Evolutionary conservation across 2,113 vertebrate species (phyloP).

Genomic region (Cololabis saira): DNA sequence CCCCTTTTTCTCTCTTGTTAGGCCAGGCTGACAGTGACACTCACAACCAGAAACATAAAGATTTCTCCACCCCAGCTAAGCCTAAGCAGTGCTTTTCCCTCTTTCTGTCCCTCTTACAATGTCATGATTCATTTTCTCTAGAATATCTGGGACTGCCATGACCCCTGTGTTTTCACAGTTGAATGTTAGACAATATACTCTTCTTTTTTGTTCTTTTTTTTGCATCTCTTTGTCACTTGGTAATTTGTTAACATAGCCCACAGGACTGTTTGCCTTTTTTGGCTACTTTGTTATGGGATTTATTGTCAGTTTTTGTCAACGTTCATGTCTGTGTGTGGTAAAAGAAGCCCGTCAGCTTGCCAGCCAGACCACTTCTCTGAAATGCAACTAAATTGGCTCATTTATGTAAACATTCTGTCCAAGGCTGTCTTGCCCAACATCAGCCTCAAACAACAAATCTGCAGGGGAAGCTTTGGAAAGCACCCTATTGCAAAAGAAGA

Average conservation of each 20-base stretch:
- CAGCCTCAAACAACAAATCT: slow-evolving; percentile 52
- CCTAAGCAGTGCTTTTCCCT: too few species aligned
- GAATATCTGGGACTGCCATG: slow-evolving; percentile 3
- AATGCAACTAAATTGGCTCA: slow-evolving; percentile 70
- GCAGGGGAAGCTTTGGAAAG: slow-evolving; percentile 49
- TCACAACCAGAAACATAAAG: slow-evolving; percentile 30
- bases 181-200: slow-evolving; percentile 15
- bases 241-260: slow-evolving; percentile 45
- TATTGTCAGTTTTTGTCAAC: slow-evolving; percentile 34
- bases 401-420: slow-evolving; percentile 65
- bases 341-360: slow-evolving; percentile 37
- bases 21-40: slow-evolving; percentile 52
- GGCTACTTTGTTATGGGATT: slow-evolving; percentile 32
- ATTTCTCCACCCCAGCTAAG: slow-evolving; percentile 20
- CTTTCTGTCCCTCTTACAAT: not conserved
- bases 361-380: slow-evolving; percentile 52
- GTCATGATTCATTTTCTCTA: not conserved
- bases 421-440: slow-evolving; percentile 45
- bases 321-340: slow-evolving; percentile 29
- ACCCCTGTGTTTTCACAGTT: not conserved
- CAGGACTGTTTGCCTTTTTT: slow-evolving; percentile 26
- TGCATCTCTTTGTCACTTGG: slow-evolving; percentile 35
- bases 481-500: slow-evolving; percentile 31
- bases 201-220: not conserved
- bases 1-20: slow-evolving; percentile 38